A percentile compares a stretch with the other conserved stretches of the same genome.
These are phyloP conservation scores for Paralvinella palmiformis DNA, from an alignment of 1,140 invertebrate genomes.

Conservation along the genomic window DNA sequence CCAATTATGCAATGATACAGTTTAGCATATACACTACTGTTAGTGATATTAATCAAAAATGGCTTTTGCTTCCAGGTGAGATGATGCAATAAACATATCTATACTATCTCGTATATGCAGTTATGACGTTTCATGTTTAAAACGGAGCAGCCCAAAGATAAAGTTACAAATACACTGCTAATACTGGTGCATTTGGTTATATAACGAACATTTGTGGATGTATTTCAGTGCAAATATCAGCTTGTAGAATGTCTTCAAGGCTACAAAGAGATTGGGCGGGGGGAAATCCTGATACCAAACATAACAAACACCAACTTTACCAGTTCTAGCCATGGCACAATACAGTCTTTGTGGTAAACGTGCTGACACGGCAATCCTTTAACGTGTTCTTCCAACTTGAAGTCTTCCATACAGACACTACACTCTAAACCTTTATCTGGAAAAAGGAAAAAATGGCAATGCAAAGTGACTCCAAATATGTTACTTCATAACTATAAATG, in stretches of 20 bases:
- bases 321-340: slow-evolving; percentile 89
- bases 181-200: background rate
- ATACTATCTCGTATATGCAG: too few species aligned
- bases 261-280: background rate
- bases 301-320: slow-evolving; percentile 49
- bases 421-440: slow-evolving; percentile 77
- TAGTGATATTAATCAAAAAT: too few species aligned
- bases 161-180: background rate
- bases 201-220: background rate
- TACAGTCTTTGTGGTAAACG: slow-evolving; percentile 86
- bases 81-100: too few species aligned
- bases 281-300: background rate
- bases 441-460: too few species aligned
- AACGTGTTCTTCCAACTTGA: slow-evolving; percentile 74
- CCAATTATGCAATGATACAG: too few species aligned
- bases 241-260: background rate
- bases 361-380: slow-evolving; percentile 84
- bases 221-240: background rate
- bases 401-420: slow-evolving; percentile 96
- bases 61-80: too few species aligned
- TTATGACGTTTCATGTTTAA: too few species aligned
- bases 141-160: too few species aligned
- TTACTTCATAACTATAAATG: too few species aligned
- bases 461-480: too few species aligned
- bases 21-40: too few species aligned